A percentile compares a stretch with the other conserved stretches of the same genome.
phyloP scores from a whole-genome alignment of 2,113 vertebrate species.

The Puma concolor region DNA sequence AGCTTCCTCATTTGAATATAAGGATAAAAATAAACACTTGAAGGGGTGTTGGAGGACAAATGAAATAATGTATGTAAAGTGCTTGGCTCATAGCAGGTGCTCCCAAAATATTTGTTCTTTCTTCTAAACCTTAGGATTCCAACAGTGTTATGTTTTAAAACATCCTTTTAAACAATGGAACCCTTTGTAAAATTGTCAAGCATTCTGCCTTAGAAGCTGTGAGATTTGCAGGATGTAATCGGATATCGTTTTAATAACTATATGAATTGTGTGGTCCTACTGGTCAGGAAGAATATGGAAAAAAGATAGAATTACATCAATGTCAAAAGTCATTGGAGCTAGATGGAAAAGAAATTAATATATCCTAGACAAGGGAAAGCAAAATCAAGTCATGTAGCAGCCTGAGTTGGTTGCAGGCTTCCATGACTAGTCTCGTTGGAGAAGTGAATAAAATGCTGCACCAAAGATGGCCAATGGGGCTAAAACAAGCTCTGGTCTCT shows the following conservation, averaged over 20 bases:
- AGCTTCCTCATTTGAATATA: constrained; percentile 41
- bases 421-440: not conserved
- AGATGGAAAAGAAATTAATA: constrained; percentile 63
- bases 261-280: constrained; percentile 59
- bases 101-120: constrained; percentile 68
- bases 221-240: constrained; percentile 44
- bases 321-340: not conserved
- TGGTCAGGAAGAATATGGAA: constrained; percentile 52
- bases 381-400: not conserved
- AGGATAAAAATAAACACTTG: constrained; percentile 49
- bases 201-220: constrained; percentile 47
- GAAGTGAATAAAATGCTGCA: too few relatives aligned
- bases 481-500: too few relatives aligned
- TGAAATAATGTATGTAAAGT: constrained; percentile 42
- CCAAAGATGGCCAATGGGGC: too few relatives aligned
- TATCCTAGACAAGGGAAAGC: constrained; percentile 32
- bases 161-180: constrained; percentile 66
- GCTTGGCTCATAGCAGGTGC: constrained; percentile 59
- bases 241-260: constrained; percentile 60
- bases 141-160: constrained; percentile 63
- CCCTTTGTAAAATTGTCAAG: constrained; percentile 46
- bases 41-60: constrained; percentile 37
- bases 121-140: constrained; percentile 57
- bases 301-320: constrained; percentile 45
- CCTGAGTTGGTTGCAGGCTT: not conserved